Evolutionary conservation across 92 coral and sea anemone genomes (phyloP).

Genomic region (Parazoanthus darwini): DNA sequence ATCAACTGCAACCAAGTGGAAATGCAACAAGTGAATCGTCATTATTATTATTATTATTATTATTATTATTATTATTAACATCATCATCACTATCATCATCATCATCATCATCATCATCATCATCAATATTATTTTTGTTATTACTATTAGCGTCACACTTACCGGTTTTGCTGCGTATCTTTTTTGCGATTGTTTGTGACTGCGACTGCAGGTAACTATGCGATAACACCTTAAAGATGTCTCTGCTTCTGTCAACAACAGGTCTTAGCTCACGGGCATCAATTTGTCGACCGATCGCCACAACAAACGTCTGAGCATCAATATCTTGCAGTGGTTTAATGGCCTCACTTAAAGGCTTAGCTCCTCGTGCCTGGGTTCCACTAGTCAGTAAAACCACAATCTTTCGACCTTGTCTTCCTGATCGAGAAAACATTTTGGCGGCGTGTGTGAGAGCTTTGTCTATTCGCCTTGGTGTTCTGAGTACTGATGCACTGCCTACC

Average conservation of each 20-base stretch:
- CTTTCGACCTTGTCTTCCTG: conserved; percentile 18
- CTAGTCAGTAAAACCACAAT: conserved; percentile 5
- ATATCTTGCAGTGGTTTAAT: conserved; percentile 6
- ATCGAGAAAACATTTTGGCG: neutral
- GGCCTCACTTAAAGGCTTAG: conserved; percentile 7
- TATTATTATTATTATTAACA: too few species aligned
- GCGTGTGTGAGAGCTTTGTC: conserved; percentile 23
- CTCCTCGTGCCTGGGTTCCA: conserved; percentile 2
- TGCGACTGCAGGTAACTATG: neutral
- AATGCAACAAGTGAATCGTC: too few species aligned
- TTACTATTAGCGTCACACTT: neutral
- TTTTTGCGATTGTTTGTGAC: conserved; percentile 4
- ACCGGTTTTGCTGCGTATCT: conserved; percentile 27
- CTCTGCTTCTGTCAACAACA: conserved; percentile 31
- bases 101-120: too few species aligned
- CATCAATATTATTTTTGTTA: too few species aligned
- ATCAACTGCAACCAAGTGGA: too few species aligned
- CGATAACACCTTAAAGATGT: conserved; percentile 4
- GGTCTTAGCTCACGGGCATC: neutral
- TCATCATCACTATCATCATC: too few species aligned
- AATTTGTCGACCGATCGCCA: conserved; percentile 11
- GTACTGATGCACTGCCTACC: neutral
- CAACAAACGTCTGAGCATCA: conserved; percentile 25
- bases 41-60: too few species aligned
- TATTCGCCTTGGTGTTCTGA: conserved; percentile 21